phyloP scores from a whole-genome alignment of 2,113 vertebrate species.

The Anhinga anhinga region DNA sequence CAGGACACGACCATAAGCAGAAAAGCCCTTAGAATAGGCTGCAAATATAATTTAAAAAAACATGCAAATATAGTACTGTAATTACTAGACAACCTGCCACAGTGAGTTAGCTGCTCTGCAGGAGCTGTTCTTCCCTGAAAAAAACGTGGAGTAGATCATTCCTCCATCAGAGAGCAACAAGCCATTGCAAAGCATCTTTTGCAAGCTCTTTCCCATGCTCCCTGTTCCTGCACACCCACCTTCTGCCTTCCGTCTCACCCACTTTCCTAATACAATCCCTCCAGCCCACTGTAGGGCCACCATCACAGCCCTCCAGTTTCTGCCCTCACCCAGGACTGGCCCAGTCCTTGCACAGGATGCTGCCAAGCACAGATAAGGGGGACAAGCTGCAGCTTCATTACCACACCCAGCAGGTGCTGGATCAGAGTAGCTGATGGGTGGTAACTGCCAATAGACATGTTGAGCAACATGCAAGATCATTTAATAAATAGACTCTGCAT shows the following conservation, averaged over 20 bases:
- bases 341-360: not conserved
- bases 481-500: not conserved
- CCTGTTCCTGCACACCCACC: not conserved
- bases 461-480: not conserved
- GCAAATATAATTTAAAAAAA: not conserved
- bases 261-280: not conserved
- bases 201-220: not conserved
- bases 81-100: not conserved
- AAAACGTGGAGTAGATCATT: accelerated
- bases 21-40: not conserved
- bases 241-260: not conserved
- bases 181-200: not conserved
- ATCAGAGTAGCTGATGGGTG: not conserved
- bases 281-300: not conserved
- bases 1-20: not conserved
- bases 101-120: not conserved
- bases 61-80: not conserved
- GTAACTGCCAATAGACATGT: not conserved
- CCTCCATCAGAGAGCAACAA: not conserved
- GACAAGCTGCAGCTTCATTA: not conserved
- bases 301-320: not conserved
- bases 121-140: not conserved
- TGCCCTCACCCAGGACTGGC: not conserved
- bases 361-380: not conserved
- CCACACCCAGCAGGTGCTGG: not conserved